Base-by-base conservation (phyloP, 2,113 vertebrate genomes). In the Marcusenius ussheri region DNA sequence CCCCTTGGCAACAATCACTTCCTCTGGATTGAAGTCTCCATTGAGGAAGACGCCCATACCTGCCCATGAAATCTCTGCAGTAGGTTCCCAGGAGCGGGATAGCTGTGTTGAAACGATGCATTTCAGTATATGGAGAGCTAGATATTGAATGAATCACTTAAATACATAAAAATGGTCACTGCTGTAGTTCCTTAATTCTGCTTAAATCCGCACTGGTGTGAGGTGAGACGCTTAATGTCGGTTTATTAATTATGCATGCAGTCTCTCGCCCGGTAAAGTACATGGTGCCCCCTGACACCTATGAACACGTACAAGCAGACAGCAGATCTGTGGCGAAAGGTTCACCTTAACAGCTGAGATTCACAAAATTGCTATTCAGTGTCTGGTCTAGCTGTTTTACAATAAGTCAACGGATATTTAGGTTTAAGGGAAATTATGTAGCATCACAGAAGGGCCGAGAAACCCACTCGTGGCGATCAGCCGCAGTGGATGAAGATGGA, bases 1-100 rank as follows among this genome's bases (percentile, higher is more conserved):
- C 90, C 92, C 92, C 89, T 83, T 92, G 91, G 93, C 94, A 88
- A 66, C 91, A 92, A 91, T 92, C 91, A 93, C 94, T 93, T 93
- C 89, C 88, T 91, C 90, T 90, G 80, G 53, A 93, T 93, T 92
- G 92, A 90, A 91, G 90, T 80, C 74, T 80, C 35, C 21, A 42
- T 35, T 42, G 35, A 93, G 66, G 58, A 70, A 49, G 42, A 88
- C 4, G 84, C 8, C n/a, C 45, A 47, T 80, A 80, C 35, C 74
- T 42, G 6, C 6, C 74, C 74, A 80, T 35, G 17, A 42, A 80
- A 80, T 80, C 4, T 80, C 74, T 80, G 47, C 21, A 10, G 3
- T 46, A 13, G 90, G 87, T 92, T 89, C 89, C 70, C 91, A 80
- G 93, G 93, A 80, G 31, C 5, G 2, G 94, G 94, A 95, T 92